phyloP scores from a whole-genome alignment of 2,888 invertebrate genomes.

The Gandaritis pyraliata region DNA sequence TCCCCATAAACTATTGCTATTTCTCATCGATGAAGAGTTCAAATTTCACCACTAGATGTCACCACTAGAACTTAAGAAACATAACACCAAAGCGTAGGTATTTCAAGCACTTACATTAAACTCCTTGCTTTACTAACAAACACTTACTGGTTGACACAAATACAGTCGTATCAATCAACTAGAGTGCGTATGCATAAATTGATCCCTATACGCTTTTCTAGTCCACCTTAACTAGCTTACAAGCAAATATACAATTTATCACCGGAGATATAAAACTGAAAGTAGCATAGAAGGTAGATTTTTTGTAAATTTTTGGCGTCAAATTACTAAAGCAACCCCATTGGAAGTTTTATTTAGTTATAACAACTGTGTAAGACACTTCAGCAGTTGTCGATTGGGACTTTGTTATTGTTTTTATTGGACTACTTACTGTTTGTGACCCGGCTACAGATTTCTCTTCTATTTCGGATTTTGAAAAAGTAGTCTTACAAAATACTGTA shows the following conservation, averaged over 20 bases:
- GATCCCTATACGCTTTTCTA: constrained; percentile 33
- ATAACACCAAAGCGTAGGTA: constrained; percentile 1
- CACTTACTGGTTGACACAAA: constrained; percentile 36
- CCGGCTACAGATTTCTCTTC: not conserved
- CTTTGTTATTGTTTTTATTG: constrained; percentile 23
- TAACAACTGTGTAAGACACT: constrained; percentile 26
- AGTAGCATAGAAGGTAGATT: constrained; percentile 3
- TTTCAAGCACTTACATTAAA: constrained; percentile 15
- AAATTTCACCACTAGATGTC: too few relatives aligned
- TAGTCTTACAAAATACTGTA: too few relatives aligned
- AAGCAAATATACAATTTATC: constrained; percentile 15
- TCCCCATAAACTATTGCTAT: too few relatives aligned
- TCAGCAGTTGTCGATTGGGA: constrained; percentile 25
- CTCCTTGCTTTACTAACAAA: constrained; percentile 10
- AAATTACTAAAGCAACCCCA: constrained; percentile 24
- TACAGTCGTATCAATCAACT: constrained; percentile 33
- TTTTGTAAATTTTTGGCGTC: constrained; percentile 28
- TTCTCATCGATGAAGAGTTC: too few relatives aligned
- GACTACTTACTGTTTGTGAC: constrained; percentile 3
- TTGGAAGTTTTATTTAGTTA: constrained; percentile 30
- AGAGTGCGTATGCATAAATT: constrained; percentile 21
- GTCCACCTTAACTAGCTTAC: constrained; percentile 6
- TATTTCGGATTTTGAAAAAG: not conserved
- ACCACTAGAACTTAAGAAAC: not conserved
- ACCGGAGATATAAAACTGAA: not conserved